These are phyloP conservation scores for Neodontobutis hainanensis DNA, from an alignment of 2,113 vertebrate species.

Conservation along the genomic window DNA sequence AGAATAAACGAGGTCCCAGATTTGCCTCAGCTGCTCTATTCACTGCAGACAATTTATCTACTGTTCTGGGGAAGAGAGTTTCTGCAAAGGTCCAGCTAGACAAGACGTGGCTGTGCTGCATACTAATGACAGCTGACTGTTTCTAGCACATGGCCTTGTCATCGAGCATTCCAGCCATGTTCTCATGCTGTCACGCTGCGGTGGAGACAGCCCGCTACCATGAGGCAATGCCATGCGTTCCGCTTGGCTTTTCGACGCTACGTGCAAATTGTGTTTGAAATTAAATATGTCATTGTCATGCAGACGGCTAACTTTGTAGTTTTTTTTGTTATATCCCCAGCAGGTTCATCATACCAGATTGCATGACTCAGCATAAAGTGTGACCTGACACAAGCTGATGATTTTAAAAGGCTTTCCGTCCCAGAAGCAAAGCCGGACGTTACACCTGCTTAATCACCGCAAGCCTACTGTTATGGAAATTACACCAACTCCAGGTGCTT, in stretches of 20 bases:
- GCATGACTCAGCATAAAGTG: conserved; percentile 33
- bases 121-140: conserved; percentile 67
- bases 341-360: conserved; percentile 16
- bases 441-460: conserved; percentile 39
- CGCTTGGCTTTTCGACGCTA: conserved; percentile 4
- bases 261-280: conserved; percentile 36
- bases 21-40: conserved; percentile 61
- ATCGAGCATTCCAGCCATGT: conserved; percentile 70
- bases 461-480: conserved; percentile 21
- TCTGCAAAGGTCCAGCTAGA: conserved; percentile 68
- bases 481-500: conserved; percentile 40
- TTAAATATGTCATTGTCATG: conserved; percentile 38
- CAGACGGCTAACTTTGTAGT: conserved; percentile 2
- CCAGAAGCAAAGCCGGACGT: conserved; percentile 3
- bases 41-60: conserved; percentile 64
- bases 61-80: conserved; percentile 55
- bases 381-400: conserved; percentile 28
- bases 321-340: neutral
- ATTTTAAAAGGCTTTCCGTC: conserved; percentile 32
- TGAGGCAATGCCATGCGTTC: conserved; percentile 13
- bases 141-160: conserved; percentile 54
- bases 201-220: conserved; percentile 43
- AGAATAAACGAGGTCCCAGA: conserved; percentile 36
- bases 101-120: conserved; percentile 61
- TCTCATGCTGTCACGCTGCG: conserved; percentile 60